Conservation (phyloP, 2,113 vertebrate genomes). For the Bathybates hornii region DNA sequence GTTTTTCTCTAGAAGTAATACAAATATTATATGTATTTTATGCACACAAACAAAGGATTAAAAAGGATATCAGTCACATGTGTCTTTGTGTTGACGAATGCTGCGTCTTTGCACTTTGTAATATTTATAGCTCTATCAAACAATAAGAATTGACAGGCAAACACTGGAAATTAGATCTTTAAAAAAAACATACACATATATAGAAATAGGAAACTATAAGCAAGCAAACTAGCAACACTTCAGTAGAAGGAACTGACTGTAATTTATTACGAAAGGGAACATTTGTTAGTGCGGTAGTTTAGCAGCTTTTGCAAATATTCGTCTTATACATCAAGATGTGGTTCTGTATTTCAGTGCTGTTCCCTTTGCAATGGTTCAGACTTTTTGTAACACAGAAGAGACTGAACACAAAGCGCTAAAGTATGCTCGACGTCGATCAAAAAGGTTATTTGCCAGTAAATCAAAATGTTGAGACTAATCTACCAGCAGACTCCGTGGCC, state of each 20-base stretch:
- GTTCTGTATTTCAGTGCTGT: accelerated
- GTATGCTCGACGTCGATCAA: neutral
- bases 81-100: neutral
- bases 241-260: neutral
- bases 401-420: neutral
- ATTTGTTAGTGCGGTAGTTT: neutral
- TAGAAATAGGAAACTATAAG: neutral
- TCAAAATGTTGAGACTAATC: neutral
- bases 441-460: neutral
- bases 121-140: neutral
- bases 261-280: neutral
- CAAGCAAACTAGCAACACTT: neutral
- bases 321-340: neutral
- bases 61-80: neutral
- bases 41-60: neutral
- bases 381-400: neutral
- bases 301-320: neutral
- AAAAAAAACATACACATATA: neutral
- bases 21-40: neutral
- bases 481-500: neutral
- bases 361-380: neutral
- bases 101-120: neutral
- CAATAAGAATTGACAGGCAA: neutral
- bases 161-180: neutral
- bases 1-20: neutral